Percentiles rank a stretch among this genome's conserved stretches.
These are phyloP conservation scores for Orius insidiosus DNA, from an alignment of 1,140 invertebrate species.

Conservation along the genomic window DNA sequence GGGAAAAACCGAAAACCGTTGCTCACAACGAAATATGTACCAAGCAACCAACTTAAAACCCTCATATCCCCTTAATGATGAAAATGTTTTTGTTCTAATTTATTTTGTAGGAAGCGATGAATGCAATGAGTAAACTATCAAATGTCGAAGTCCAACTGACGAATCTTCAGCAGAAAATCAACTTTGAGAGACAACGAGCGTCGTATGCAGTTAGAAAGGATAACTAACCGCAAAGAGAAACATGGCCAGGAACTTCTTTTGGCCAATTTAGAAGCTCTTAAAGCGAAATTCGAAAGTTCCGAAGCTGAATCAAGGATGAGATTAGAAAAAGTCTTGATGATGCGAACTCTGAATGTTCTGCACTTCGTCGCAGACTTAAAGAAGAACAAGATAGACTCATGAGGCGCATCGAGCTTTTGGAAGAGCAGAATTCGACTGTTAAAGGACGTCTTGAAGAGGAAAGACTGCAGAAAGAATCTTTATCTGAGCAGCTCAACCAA, in stretches of 20 bases:
- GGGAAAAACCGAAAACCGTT: no score
- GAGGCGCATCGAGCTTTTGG: constrained; percentile 42
- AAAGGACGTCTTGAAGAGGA: constrained; percentile 50
- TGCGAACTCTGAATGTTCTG: constrained; percentile 60
- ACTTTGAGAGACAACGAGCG: constrained; percentile 50
- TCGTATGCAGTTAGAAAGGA: constrained; percentile 58
- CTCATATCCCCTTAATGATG: no score
- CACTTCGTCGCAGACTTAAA: constrained; percentile 45
- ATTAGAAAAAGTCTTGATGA: constrained; percentile 61
- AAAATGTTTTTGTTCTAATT: not conserved
- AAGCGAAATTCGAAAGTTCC: constrained; percentile 61
- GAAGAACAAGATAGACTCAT: constrained; percentile 60
- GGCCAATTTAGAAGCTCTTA: constrained; percentile 64
- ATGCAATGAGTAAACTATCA: constrained; percentile 50
- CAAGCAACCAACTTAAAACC: no score
- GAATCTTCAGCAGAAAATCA: constrained; percentile 56
- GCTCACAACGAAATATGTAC: no score
- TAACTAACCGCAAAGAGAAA: constrained; percentile 52
- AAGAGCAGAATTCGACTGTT: constrained; percentile 41
- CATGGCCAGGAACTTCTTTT: constrained; percentile 52
- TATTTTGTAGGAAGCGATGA: constrained; percentile 38
- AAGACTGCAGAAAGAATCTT: constrained; percentile 38
- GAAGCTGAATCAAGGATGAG: constrained; percentile 61
- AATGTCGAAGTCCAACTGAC: constrained; percentile 54
- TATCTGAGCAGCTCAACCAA: constrained; percentile 40